Conservation (phyloP, 2,888 invertebrate species). For the Luperina nickerlii region DNA sequence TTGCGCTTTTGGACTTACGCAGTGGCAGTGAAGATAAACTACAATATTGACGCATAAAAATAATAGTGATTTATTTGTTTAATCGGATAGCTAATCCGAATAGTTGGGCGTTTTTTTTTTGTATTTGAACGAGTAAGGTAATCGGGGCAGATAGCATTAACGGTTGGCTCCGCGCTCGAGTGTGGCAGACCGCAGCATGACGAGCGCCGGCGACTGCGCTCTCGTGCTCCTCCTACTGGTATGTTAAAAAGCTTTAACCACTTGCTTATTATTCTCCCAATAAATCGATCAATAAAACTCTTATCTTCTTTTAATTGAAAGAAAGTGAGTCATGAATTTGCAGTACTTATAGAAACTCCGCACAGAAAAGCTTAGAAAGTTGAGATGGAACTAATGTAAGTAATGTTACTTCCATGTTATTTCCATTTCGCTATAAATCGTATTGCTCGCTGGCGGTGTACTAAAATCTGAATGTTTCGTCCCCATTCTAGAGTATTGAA, state of each 20-base stretch:
- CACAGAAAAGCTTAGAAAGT: slow-evolving; percentile 26
- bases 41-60: slow-evolving; percentile 47
- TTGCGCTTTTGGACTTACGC: slow-evolving; percentile 60
- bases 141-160: slow-evolving; percentile 90
- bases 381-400: slow-evolving; percentile 14
- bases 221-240: slow-evolving; percentile 86
- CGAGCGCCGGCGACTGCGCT: slow-evolving; percentile 86
- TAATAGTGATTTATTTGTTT: slow-evolving; percentile 66
- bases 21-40: slow-evolving; percentile 71
- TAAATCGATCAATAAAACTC: slow-evolving; percentile 3
- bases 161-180: slow-evolving; percentile 90
- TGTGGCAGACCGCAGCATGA: slow-evolving; percentile 90
- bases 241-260: slow-evolving; percentile 68
- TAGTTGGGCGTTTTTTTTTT: slow-evolving; percentile 77
- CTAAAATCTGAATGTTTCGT: slow-evolving; percentile 61
- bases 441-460: slow-evolving; percentile 37
- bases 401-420: slow-evolving; percentile 7
- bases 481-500: slow-evolving; percentile 64
- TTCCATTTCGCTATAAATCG: slow-evolving; percentile 53
- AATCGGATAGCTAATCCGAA: slow-evolving; percentile 50
- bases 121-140: slow-evolving; percentile 84
- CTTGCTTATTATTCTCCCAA: slow-evolving; percentile 7
- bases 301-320: slow-evolving; percentile 2
- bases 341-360: not conserved
- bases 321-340: not conserved